Evolutionary conservation across 2,113 vertebrate genomes (phyloP), one percentile per base, ranked within the genome.

Genomic region (Pedetes capensis): DNA sequence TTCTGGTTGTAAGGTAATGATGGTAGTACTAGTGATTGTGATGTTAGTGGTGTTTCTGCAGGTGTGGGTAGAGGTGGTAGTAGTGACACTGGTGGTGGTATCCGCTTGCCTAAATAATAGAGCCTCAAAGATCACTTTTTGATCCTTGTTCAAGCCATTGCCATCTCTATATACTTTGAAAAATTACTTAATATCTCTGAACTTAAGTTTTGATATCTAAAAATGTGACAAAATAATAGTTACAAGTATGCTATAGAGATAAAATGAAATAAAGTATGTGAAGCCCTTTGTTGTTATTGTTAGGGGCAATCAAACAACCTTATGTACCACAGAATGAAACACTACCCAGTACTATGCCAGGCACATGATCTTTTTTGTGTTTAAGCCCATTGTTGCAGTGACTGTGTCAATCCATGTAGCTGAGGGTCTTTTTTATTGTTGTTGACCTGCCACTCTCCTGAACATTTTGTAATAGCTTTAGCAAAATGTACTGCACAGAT

Each of bases 141-240:
- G 59, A 8, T 79, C n/a, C 74, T 74, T 16, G 25, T n/a, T 95
- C 29, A 27, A 91, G 32, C 1, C 69, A 44, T 83, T 69, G 25
- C 32, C 6, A 39, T 42, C 34, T 94, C 47, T 74, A 6, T 82
- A 39, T 47, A 63, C 16, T 81, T 75, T 49, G 23, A 61, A 7
- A 94, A 83, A 72, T 39, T 86, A 23, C 51, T 87, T 87, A 51
- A 80, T 87, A 44, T 81, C 72, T 92, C 44, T 72, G n/a, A 90
- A 42, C 22, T 44, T 93, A 32, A 47, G 25, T 89, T 95, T 89
- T 69, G 34, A 80, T 51, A 55, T 64, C 39, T 82, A 51, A 88
- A 92, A 71, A 71, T 16, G 29, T 20, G 11, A 59, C 44, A 91
- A 85, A 76, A 66, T 90, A 76, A 72, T 90, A 72, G 39, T 84